Percentiles rank a stretch among this genome's conserved stretches.
phyloP scores from a whole-genome alignment of 2,113 vertebrate species.

The Sylvicapra grimmia region DNA sequence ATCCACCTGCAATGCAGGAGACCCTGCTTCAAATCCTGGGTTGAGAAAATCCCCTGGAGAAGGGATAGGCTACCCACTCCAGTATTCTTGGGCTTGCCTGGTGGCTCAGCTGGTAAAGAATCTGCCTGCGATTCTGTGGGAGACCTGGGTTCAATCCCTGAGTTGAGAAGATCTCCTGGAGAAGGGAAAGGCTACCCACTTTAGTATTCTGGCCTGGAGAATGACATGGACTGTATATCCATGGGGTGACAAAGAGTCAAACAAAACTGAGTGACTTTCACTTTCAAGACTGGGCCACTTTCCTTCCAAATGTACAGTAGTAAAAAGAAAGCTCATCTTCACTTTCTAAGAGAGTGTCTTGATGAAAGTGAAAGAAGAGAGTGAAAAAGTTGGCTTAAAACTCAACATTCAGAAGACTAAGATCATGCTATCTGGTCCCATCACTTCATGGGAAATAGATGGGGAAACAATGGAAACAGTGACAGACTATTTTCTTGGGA shows the following conservation, averaged over 20 bases:
- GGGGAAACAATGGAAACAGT: too few relatives aligned
- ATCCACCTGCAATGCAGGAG: rapidly evolving
- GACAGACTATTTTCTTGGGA: too few relatives aligned
- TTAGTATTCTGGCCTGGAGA: background rate
- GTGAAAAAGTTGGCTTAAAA: too few relatives aligned
- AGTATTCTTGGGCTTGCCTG: background rate
- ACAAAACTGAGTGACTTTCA: background rate
- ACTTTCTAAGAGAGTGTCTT: too few relatives aligned
- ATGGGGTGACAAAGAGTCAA: background rate
- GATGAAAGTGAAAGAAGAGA: too few relatives aligned
- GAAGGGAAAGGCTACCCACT: background rate
- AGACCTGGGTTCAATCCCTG: background rate
- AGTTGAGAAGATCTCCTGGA: background rate
- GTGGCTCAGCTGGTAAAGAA: background rate
- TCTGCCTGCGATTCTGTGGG: background rate
- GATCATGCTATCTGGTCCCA: too few relatives aligned
- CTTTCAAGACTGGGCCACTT: background rate
- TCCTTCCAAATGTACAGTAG: background rate
- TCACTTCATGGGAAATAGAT: too few relatives aligned
- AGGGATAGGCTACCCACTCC: background rate
- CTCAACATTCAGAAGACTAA: too few relatives aligned
- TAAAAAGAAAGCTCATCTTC: background rate
- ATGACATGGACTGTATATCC: background rate
- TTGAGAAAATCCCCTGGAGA: background rate
- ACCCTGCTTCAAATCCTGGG: background rate